These are phyloP conservation scores for Polypterus senegalus DNA, from an alignment of 2,113 vertebrate species.

Conservation along the genomic window DNA sequence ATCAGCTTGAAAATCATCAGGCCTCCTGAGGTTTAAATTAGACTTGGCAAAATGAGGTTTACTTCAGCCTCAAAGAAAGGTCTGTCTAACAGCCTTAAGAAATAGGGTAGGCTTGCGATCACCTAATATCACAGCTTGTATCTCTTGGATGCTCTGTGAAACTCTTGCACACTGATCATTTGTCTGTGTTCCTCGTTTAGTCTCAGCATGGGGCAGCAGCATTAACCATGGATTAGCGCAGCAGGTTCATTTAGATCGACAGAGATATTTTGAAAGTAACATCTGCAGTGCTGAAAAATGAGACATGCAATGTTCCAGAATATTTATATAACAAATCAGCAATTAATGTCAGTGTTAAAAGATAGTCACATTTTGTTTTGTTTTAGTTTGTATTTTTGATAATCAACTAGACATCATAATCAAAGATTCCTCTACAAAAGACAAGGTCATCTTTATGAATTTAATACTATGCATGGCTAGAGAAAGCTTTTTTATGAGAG, in stretches of 20 bases:
- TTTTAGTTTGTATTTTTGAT: slow-evolving; percentile 9
- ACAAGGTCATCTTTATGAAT: slow-evolving; percentile 43
- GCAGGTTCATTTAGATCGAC: slow-evolving; percentile 10
- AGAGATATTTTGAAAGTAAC: slow-evolving; percentile 1
- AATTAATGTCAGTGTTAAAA: no score
- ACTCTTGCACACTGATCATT: slow-evolving; percentile 3
- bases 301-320: not conserved
- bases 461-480: slow-evolving; percentile 43
- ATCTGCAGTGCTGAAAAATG: not conserved
- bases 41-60: no score
- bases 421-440: slow-evolving; percentile 27
- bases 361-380: no score
- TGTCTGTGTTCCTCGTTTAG: slow-evolving; percentile 28
- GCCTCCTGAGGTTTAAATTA: no score
- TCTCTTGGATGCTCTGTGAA: not conserved
- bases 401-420: slow-evolving; percentile 30
- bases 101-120: not conserved
- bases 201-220: slow-evolving; percentile 24
- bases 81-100: not conserved
- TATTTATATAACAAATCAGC: no score
- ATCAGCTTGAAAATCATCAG: no score
- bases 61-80: not conserved
- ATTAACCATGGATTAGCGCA: slow-evolving; percentile 31
- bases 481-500: slow-evolving; percentile 32
- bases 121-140: not conserved